Base-by-base conservation (phyloP, 2,888 invertebrate genomes). In the Cyclophora punctaria region DNA sequence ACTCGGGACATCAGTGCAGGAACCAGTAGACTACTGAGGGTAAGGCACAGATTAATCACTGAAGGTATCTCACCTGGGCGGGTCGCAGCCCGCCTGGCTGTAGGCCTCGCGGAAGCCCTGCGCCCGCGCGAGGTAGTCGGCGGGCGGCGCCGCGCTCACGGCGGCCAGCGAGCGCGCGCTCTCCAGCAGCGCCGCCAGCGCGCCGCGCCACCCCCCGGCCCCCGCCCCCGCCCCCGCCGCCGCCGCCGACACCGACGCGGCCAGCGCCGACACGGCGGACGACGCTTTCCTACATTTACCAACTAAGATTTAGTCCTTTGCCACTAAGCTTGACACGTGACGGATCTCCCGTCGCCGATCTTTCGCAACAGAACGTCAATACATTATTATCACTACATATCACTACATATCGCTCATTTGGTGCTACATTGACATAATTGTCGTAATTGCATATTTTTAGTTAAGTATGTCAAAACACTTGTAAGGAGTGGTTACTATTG, bases 81-180 rank as follows among this genome's bases (percentile, higher is more conserved):
- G 93, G 71, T 92, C 91, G 59, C 93, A 93, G 0, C 92, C 92
- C 0, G 90, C 89, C 63, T 92, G 93, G 63, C 92, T 92, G 60
- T 93, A 92, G 0, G 93, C 92, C 49, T 91, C 91, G 43, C 91
- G 80, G 63, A 91, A 93, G 0, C 91, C 93, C 0, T 80, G 73
- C 0, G 93, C 92, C 57, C 85, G 83, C 41, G 90, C 88, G 46
- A 95, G 79, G 66, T 93, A 94, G 69, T 92, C 93, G 48, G 91
- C 89, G 0, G 94, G 92, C 0, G 93, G 89, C 2, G 92, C 91
- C 47, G 90, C 81, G 49, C 93, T 64, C 0, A 90, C 84, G 0
- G 82, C 78, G 0, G 92, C 83, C 41, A 84, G 78, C 0, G 89
- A 80, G 51, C 90, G 89, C 56, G 90, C 90, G 3, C 84, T 88